Evolutionary conservation across 2,888 invertebrate species (phyloP).

Genomic region (Argyra leucocephala): DNA sequence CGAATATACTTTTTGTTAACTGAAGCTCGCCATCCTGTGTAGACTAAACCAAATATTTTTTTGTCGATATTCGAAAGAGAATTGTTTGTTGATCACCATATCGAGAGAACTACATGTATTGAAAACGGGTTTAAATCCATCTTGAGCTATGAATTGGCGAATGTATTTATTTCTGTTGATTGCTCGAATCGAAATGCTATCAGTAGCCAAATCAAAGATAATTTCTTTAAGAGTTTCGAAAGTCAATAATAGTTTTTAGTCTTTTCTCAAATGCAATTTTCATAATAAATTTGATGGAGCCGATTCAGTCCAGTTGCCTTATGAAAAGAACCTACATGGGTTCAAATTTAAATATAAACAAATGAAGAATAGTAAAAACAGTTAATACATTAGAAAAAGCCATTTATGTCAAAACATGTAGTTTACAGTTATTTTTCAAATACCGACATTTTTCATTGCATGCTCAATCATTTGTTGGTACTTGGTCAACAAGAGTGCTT

Average conservation of each 20-base stretch:
- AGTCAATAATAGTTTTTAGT: background rate
- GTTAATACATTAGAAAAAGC: too few species aligned
- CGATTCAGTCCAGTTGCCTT: too few species aligned
- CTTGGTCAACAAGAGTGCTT: too few species aligned
- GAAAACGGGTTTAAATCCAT: slow-evolving; percentile 13
- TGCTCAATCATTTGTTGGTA: too few species aligned
- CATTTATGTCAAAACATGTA: too few species aligned
- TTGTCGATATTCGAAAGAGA: too few species aligned
- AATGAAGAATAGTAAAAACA: slow-evolving; percentile 8
- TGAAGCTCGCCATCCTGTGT: too few species aligned
- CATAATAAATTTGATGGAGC: background rate
- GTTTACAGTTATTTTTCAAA: too few species aligned
- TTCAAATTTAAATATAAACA: background rate
- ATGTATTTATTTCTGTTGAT: slow-evolving; percentile 13
- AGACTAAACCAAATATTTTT: too few species aligned
- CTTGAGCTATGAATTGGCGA: slow-evolving; percentile 2
- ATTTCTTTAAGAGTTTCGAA: slow-evolving; percentile 10
- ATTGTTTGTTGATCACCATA: too few species aligned
- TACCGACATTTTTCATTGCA: too few species aligned
- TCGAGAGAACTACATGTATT: too few species aligned
- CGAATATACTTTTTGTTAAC: background rate
- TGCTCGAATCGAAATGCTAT: slow-evolving; percentile 11
- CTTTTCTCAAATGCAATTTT: background rate
- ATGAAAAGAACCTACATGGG: background rate
- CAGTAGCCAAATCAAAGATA: slow-evolving; percentile 9